Base-by-base conservation (phyloP, 2,888 invertebrate species). In the Torymus texanus region DNA sequence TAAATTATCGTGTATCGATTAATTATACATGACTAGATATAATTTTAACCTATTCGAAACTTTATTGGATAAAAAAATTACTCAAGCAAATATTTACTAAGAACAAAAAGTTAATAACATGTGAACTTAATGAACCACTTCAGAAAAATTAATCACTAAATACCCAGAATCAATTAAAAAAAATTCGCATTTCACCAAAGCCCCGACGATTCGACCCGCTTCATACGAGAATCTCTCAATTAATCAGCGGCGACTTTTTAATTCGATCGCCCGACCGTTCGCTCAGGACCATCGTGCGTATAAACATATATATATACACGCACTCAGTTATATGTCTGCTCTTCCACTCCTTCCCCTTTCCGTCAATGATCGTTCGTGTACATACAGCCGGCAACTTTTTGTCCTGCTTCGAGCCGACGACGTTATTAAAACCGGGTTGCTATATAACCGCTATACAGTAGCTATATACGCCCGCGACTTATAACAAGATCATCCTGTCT, bases 401-500 rank as follows among this genome's bases (percentile, higher is more conserved):
- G 41, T 8, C 41, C 8, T 8, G 41, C 41, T 41, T 41, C 1
- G 8, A 41, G 41, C 41, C 41, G 41, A 1, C 63, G 29, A 58
- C 50, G 56, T 71, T 76, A 75, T 81, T 81, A 75, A 77, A 81
- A 74, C 67, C 65, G 62, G 62, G 53, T 66, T 77, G 71, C 63
- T 77, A 41, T 21, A 21, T 21, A 21, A 21, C 41, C 41, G 8
- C 41, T 41, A 29, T 5, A 41, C 41, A 41, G 41, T 8, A 21
- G 21, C 21, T 21, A 21, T 21, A 21, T 41, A 41, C 41, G 41
- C 67, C 51, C 74, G 74, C 62, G 58, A 66, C 53, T 66, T 75
- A 75, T 75, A 82, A 82, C 62, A 82, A 82, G 80, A 80, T 75
- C 75, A 82, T 78, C 75, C 73, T 58, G 67, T 66, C 70, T 58